Evolutionary conservation across 2,888 invertebrate genomes (phyloP).

Genomic region (Brachynemurus nebulosus): DNA sequence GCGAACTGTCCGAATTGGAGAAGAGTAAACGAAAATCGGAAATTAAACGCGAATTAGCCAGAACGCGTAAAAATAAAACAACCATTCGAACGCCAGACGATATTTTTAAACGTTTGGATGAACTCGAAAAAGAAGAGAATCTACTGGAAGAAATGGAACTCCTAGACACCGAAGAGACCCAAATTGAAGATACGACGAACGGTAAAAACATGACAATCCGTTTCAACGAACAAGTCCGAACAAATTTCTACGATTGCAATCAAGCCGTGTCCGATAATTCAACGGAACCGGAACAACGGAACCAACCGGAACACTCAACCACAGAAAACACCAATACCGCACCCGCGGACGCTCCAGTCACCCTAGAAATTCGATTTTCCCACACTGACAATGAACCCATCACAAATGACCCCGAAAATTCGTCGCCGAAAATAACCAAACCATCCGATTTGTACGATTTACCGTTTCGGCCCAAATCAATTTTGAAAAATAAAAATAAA

Average conservation of each 20-base stretch:
- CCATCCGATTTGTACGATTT: constrained; percentile 34
- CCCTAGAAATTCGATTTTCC: constrained; percentile 25
- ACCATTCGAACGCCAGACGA: constrained; percentile 27
- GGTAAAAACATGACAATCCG: constrained; percentile 3
- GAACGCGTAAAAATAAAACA: constrained; percentile 15
- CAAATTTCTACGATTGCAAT: constrained; percentile 1
- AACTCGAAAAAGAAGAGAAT: constrained; percentile 45
- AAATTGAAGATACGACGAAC: constrained; percentile 7
- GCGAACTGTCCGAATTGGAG: background rate
- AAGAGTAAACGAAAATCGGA: background rate
- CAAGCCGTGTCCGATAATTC: background rate
- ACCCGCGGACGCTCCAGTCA: constrained; percentile 4
- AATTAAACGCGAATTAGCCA: constrained; percentile 5
- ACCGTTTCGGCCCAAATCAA: constrained; percentile 6
- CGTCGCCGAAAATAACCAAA: constrained; percentile 25
- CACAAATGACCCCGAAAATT: background rate
- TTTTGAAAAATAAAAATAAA: constrained; percentile 8
- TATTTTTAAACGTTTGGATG: constrained; percentile 36
- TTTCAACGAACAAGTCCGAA: constrained; percentile 4
- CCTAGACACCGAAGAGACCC: constrained; percentile 12
- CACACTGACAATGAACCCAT: constrained; percentile 28
- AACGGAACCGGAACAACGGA: background rate
- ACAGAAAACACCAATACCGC: background rate
- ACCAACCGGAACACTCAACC: background rate
- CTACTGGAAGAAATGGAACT: constrained; percentile 34